Evolutionary conservation across 2,797 vertebrate genomes (phyloP).

Genomic region (Gymnoscopelus microlampas): DNA sequence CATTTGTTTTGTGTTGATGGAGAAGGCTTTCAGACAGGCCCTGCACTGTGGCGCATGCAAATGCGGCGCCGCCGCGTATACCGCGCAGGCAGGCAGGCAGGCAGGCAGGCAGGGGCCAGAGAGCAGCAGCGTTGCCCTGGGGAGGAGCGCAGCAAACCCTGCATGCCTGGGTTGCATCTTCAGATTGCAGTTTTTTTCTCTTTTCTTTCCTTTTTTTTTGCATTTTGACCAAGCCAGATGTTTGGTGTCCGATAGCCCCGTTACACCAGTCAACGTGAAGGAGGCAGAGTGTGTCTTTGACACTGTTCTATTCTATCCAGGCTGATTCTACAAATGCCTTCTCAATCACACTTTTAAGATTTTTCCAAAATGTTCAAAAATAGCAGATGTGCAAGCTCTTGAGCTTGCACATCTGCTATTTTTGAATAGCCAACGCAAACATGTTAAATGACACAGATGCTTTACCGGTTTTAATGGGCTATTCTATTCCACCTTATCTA

Average conservation of each 20-base stretch:
- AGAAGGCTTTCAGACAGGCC: constrained; percentile 51
- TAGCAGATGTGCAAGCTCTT: too few species aligned
- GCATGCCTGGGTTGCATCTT: neutral
- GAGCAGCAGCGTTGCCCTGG: neutral
- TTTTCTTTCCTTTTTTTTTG: neutral
- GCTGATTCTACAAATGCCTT: too few species aligned
- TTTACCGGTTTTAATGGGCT: too few species aligned
- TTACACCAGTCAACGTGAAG: constrained; percentile 14
- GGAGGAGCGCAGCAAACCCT: neutral
- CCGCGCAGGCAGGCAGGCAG: neutral
- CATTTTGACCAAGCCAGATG: too few species aligned
- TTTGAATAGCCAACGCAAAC: too few species aligned
- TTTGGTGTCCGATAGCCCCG: constrained; percentile 45
- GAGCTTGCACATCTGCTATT: too few species aligned
- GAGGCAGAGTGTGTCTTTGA: constrained; percentile 19
- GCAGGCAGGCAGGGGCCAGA: neutral
- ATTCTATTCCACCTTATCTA: too few species aligned
- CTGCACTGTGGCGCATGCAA: constrained; percentile 12
- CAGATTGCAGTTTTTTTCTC: too few species aligned
- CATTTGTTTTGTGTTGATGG: constrained; percentile 68
- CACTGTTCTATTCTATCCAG: neutral
- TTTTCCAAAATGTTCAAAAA: too few species aligned
- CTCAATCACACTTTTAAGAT: too few species aligned
- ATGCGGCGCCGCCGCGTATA: neutral
- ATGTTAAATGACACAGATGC: too few species aligned